phyloP scores from a whole-genome alignment of 2,888 invertebrate species.

The Pinctada fucata region DNA sequence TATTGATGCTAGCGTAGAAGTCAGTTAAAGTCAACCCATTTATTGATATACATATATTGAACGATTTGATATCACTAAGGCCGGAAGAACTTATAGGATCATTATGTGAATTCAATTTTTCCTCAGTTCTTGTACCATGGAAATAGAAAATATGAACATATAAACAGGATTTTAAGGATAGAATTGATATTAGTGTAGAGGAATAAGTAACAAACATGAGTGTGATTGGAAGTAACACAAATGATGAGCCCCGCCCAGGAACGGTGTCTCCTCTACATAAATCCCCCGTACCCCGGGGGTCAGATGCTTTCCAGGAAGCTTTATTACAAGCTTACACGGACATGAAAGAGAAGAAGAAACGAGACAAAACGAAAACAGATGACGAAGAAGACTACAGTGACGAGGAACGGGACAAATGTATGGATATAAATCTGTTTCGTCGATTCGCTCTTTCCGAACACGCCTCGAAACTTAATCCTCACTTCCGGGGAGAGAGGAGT shows the following conservation, averaged over 20 bases:
- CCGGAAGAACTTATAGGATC: no score
- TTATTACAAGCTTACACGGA: slow-evolving; percentile 14
- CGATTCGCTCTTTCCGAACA: slow-evolving; percentile 14
- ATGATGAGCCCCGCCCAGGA: neutral
- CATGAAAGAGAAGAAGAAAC: slow-evolving; percentile 12
- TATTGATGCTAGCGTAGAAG: no score
- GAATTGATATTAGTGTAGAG: no score
- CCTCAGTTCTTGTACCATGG: no score
- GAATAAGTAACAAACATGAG: no score
- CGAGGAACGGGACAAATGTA: slow-evolving; percentile 24
- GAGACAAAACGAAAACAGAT: neutral
- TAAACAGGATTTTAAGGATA: no score
- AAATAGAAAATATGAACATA: no score
- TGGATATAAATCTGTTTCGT: slow-evolving; percentile 17
- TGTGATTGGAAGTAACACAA: neutral
- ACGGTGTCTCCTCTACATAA: neutral
- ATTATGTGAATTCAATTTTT: no score
- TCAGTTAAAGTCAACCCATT: no score
- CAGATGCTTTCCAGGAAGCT: slow-evolving; percentile 20
- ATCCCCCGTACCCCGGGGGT: slow-evolving; percentile 10
- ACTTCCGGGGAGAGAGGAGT: neutral
- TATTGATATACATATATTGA: no score
- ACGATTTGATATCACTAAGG: no score
- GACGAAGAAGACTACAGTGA: slow-evolving; percentile 27
- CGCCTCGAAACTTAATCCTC: slow-evolving; percentile 6